Percentiles rank a stretch among this genome's conserved stretches.
Evolutionary conservation across 2,113 vertebrate species (phyloP).

Genomic region (Chauna torquata): DNA sequence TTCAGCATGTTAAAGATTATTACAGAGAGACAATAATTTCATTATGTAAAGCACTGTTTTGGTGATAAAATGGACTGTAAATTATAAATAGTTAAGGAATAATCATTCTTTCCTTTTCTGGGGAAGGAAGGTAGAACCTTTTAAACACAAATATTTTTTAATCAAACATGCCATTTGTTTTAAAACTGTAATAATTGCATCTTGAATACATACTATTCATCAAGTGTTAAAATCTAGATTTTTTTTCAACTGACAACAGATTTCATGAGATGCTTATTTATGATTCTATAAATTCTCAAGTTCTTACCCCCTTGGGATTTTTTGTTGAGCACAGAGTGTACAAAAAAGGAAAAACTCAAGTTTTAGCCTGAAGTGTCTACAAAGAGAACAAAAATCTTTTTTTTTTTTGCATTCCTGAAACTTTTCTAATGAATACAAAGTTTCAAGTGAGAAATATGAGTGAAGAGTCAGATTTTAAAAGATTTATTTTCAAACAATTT

Average conservation of each 20-base stretch:
- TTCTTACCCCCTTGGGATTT: neutral
- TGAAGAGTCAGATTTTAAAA: neutral
- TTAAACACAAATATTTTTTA: neutral
- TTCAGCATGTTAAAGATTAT: neutral
- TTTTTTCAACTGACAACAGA: neutral
- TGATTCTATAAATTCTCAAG: neutral
- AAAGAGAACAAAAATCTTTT: accelerated
- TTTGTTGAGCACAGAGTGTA: neutral
- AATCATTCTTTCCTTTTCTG: neutral
- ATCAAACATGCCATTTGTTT: neutral
- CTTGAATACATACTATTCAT: neutral
- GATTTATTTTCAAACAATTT: neutral
- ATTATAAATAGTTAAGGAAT: neutral
- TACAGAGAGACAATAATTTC: neutral
- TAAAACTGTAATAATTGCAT: neutral
- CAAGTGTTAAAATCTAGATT: neutral
- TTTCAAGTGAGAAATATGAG: neutral
- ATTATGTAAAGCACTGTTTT: neutral
- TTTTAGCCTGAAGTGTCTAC: neutral
- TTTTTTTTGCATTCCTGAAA: neutral
- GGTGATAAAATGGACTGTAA: neutral
- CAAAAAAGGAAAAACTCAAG: neutral
- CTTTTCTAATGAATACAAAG: neutral
- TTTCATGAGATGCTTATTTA: neutral
- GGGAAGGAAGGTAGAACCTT: neutral